Evolutionary conservation across 2,797 vertebrate species (phyloP), one percentile per base, ranked within the genome.

Genomic region (Pangasius sanitwongsei): DNA sequence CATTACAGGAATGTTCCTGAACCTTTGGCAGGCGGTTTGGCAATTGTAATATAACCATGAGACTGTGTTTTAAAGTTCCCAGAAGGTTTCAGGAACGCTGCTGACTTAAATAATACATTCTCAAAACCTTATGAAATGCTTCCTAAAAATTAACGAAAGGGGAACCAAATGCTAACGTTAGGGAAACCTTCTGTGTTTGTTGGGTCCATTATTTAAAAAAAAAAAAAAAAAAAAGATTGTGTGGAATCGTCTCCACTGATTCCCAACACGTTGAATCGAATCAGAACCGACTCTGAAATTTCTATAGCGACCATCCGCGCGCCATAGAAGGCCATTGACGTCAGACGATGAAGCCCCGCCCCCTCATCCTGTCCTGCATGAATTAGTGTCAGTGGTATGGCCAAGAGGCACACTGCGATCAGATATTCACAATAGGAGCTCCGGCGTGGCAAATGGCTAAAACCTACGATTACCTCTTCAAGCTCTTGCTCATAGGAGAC

Each of bases 381-480:
- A 88, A 88, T 91, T 87, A 74, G 85, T 92, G 92, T 91, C 88
- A 91, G 85, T 89, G 91, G 82, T 75, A 80, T 84, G 82, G 91
- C 90, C 87, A 91, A 53, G 63, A 91, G 88, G 84, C 87, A 63
- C 85, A 83, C 80, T 34, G 83, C 55, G 80, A 89, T 85, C 89
- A 87, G 91, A 88, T 88, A 85, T 85, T 89, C 82, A 91, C 83
- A 57, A 53, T 75, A 87, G 86, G 86, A 88, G 91, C 88, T 94
- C 92, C 93, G 89, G 93, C 94, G 92, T 82, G 90, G 94, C 92
- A 92, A 95, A 99, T 98, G 98, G 98, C 98, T 96, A 99, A 99
- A 95, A 99, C 97, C 23, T 99, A 99, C 96, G 98, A 99, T 94
- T 99, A 99, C 93, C 97, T 99, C 15, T 99, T 99, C 93, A 99